A percentile compares a stretch with the other conserved stretches of the same genome.
Evolutionary conservation across 2,888 invertebrate genomes (phyloP).

Genomic region (Microplitis deprimator): DNA sequence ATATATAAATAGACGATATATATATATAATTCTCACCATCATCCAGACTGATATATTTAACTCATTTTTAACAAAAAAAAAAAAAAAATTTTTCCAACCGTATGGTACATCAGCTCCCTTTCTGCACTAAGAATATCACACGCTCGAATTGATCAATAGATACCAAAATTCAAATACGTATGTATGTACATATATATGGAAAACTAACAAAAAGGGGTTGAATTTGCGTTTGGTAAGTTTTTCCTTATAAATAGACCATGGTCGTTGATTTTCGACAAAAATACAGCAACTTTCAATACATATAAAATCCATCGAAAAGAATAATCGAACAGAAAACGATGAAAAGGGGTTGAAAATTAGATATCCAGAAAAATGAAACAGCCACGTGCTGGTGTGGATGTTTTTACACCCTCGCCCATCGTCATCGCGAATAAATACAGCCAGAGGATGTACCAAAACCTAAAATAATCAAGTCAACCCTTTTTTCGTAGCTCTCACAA

Average conservation of each 20-base stretch:
- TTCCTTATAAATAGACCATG: neutral
- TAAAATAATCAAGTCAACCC: slow-evolving; percentile 32
- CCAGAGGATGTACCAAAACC: slow-evolving; percentile 23
- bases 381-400: slow-evolving; percentile 14
- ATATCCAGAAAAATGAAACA: slow-evolving; percentile 5
- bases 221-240: slow-evolving; percentile 27
- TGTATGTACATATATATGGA: neutral
- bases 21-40: slow-evolving; percentile 7
- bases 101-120: neutral
- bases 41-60: neutral
- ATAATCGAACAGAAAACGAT: slow-evolving; percentile 27
- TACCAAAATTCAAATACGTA: neutral
- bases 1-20: neutral
- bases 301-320: slow-evolving; percentile 18
- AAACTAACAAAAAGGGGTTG: slow-evolving; percentile 31
- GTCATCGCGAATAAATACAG: slow-evolving; percentile 46
- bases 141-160: slow-evolving; percentile 10
- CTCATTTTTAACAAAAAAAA: slow-evolving; percentile 5
- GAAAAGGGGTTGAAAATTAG: slow-evolving; percentile 34
- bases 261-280: slow-evolving; percentile 29
- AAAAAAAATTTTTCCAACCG: neutral
- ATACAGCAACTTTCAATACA: neutral
- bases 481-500: neutral
- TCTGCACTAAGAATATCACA: neutral
- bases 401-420: slow-evolving; percentile 25